phyloP scores from a whole-genome alignment of 1,140 invertebrate species.

The Macrotrachela quadricornifera region DNA sequence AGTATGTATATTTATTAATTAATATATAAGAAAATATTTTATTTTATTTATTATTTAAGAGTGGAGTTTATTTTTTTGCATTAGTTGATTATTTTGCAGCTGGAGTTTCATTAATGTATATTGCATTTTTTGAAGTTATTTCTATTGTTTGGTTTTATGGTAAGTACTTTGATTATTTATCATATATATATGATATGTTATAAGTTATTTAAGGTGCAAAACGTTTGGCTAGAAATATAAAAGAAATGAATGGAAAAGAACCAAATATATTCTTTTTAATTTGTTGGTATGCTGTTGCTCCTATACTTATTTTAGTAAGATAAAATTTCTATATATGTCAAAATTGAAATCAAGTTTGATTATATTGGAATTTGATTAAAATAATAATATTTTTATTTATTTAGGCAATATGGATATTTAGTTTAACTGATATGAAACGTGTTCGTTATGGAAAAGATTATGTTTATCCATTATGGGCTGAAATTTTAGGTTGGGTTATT shows the following conservation, averaged over 20 bases:
- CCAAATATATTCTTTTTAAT: slow-evolving; percentile 57
- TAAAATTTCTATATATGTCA: slow-evolving; percentile 34
- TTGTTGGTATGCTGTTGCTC: slow-evolving; percentile 59
- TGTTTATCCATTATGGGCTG: slow-evolving; percentile 58
- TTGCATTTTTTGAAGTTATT: slow-evolving; percentile 72
- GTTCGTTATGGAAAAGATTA: slow-evolving; percentile 53
- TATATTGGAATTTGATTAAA: too few relatives aligned
- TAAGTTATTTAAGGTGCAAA: slow-evolving; percentile 39
- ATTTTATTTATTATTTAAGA: slow-evolving; percentile 35
- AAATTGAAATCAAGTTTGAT: too few relatives aligned
- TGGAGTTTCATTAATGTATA: slow-evolving; percentile 65
- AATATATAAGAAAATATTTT: too few relatives aligned
- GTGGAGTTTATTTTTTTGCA: slow-evolving; percentile 76
- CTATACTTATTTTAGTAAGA: slow-evolving; percentile 52
- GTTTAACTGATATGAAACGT: slow-evolving; percentile 1
- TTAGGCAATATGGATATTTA: background rate
- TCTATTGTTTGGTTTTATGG: slow-evolving; percentile 68
- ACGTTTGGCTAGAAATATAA: slow-evolving; percentile 52
- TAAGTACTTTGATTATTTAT: slow-evolving; percentile 11
- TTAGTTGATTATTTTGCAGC: slow-evolving; percentile 74
- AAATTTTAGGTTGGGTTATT: slow-evolving; percentile 61
- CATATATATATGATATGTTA: slow-evolving; percentile 3
- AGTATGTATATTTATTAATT: background rate
- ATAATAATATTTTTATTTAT: background rate
- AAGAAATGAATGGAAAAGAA: slow-evolving; percentile 59